Evolutionary conservation across 2,797 vertebrate species (phyloP).

Genomic region (Nyctibius grandis): DNA sequence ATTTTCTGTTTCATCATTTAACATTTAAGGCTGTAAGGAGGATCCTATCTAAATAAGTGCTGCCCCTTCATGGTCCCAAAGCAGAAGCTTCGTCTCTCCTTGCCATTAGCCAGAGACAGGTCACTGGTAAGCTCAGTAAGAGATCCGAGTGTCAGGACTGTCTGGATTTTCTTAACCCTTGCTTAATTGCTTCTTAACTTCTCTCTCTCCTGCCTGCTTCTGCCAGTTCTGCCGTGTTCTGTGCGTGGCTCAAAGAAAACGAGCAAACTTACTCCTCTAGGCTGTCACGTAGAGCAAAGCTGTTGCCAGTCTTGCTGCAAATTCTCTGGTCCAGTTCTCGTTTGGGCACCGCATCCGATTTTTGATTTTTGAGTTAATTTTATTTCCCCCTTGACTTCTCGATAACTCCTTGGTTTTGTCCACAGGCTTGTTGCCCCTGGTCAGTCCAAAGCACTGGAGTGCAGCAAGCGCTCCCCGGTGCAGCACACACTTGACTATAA

Average conservation of each 20-base stretch:
- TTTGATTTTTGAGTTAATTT: background rate
- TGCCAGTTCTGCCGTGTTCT: background rate
- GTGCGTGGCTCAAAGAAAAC: background rate
- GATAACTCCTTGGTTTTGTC: background rate
- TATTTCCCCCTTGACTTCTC: background rate
- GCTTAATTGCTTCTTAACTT: background rate
- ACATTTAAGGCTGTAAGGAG: background rate
- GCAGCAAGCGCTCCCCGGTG: background rate
- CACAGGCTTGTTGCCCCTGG: background rate
- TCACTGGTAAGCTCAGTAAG: background rate
- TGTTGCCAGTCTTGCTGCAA: background rate
- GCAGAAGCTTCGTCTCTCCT: background rate
- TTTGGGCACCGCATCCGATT: background rate
- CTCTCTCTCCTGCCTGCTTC: background rate
- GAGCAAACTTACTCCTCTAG: background rate
- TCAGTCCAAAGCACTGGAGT: background rate
- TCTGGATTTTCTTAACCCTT: background rate
- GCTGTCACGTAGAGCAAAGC: background rate
- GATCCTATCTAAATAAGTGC: background rate
- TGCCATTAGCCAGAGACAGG: background rate
- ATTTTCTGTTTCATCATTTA: background rate
- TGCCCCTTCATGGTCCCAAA: background rate
- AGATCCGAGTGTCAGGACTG: background rate
- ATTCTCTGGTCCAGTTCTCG: background rate
- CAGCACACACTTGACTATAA: fast-evolving